A percentile compares a stretch with the other conserved stretches of the same genome.
Conservation (phyloP, 2,113 vertebrate species). For the Amia ocellicauda region DNA sequence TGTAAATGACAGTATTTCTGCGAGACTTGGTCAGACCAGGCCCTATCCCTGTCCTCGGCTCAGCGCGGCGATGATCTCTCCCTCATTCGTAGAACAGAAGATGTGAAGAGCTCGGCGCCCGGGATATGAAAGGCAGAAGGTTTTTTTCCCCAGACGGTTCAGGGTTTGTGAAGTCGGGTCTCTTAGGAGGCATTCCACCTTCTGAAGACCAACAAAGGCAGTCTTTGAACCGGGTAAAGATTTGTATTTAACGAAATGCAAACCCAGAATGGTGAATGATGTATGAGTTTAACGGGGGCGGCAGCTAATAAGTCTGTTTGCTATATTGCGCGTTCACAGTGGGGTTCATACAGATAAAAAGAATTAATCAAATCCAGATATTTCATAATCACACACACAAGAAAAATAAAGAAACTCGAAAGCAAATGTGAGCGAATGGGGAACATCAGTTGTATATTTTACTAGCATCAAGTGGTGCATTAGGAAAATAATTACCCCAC, state of each 20-base stretch:
- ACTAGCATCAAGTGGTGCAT: not conserved
- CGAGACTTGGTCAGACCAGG: too few relatives aligned
- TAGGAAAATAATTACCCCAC: not conserved
- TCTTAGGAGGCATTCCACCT: not conserved
- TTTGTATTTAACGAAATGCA: not conserved
- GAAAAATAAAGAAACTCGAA: too few relatives aligned
- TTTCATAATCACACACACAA: too few relatives aligned
- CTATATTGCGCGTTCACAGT: too few relatives aligned
- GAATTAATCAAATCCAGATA: too few relatives aligned
- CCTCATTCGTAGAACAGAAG: not conserved
- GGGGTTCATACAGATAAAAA: too few relatives aligned
- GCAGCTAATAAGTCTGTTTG: too few relatives aligned
- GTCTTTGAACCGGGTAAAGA: not conserved
- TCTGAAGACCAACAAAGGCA: not conserved
- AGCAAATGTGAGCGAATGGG: too few relatives aligned
- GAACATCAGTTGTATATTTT: too few relatives aligned
- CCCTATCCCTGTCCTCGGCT: too few relatives aligned
- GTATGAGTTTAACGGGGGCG: not conserved
- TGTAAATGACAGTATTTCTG: too few relatives aligned
- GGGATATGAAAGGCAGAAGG: not conserved
- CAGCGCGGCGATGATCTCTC: too few relatives aligned
- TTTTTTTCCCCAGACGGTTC: not conserved
- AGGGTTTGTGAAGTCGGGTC: not conserved
- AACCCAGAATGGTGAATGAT: not conserved
- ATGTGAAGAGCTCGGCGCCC: not conserved